Evolutionary conservation across 1,140 invertebrate species (phyloP).

Genomic region (Brachionus rotundiformis): DNA sequence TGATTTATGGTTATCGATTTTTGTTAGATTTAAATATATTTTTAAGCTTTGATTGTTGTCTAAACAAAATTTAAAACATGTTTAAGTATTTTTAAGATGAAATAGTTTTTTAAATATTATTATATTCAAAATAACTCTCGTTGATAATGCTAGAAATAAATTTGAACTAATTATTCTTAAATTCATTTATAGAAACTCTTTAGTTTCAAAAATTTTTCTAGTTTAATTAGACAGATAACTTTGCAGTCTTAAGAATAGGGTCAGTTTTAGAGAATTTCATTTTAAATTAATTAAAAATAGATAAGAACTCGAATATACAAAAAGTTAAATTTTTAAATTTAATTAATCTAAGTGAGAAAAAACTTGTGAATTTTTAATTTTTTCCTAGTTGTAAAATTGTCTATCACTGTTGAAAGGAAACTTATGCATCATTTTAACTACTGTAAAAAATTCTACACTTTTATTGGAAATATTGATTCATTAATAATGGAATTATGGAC

Average conservation of each 20-base stretch:
- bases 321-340: no score
- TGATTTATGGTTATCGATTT: slow-evolving; percentile 21
- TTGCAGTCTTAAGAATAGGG: not conserved
- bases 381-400: not conserved
- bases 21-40: not conserved
- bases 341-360: no score
- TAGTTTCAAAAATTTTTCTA: not conserved
- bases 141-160: not conserved
- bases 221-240: not conserved
- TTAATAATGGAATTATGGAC: no score
- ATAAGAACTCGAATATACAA: no score
- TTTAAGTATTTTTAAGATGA: not conserved
- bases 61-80: not conserved
- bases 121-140: not conserved
- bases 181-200: not conserved
- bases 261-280: not conserved
- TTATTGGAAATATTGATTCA: not conserved
- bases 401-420: not conserved
- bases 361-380: slow-evolving; percentile 15
- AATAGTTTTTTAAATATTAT: not conserved
- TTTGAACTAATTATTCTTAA: not conserved
- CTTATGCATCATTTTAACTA: not conserved
- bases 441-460: not conserved
- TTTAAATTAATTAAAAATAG: slow-evolving; percentile 6
- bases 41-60: not conserved